Conservation (phyloP, 2,113 vertebrate species). For the Nerophis lumbriciformis region DNA sequence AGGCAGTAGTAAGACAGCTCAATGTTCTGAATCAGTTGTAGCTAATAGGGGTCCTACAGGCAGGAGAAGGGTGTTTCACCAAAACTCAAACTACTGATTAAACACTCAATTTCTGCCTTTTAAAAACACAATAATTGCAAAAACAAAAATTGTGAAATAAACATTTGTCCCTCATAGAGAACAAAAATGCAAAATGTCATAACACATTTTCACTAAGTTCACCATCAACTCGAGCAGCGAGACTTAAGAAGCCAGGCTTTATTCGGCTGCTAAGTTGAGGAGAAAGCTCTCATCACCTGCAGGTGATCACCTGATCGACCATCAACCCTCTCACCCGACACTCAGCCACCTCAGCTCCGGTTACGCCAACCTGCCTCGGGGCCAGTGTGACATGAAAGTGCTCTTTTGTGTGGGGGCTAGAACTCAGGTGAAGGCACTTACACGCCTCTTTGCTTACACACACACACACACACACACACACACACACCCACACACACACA, state of each 20-base stretch:
- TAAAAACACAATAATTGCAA: too few species aligned
- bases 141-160: too few species aligned
- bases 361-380: conserved; percentile 56
- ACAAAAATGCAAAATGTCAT: too few species aligned
- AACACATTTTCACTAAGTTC: not conserved
- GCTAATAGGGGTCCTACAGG: too few species aligned
- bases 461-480: not conserved
- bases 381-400: conserved; percentile 51
- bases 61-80: too few species aligned
- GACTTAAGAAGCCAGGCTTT: conserved; percentile 14
- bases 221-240: conserved; percentile 5
- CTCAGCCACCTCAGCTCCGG: conserved; percentile 44
- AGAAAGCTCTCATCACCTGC: conserved; percentile 55
- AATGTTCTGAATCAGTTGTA: too few species aligned
- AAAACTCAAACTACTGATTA: too few species aligned
- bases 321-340: conserved; percentile 32
- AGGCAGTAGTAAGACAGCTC: too few species aligned
- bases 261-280: conserved; percentile 46
- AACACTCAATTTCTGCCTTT: too few species aligned
- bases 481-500: too few species aligned
- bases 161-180: too few species aligned
- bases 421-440: conserved; percentile 25
- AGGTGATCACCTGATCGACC: conserved; percentile 47
- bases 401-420: conserved; percentile 20
- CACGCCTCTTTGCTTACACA: conserved; percentile 17